These are phyloP conservation scores for Phengaris arion DNA, from an alignment of 2,888 invertebrate genomes.

Conservation along the genomic window DNA sequence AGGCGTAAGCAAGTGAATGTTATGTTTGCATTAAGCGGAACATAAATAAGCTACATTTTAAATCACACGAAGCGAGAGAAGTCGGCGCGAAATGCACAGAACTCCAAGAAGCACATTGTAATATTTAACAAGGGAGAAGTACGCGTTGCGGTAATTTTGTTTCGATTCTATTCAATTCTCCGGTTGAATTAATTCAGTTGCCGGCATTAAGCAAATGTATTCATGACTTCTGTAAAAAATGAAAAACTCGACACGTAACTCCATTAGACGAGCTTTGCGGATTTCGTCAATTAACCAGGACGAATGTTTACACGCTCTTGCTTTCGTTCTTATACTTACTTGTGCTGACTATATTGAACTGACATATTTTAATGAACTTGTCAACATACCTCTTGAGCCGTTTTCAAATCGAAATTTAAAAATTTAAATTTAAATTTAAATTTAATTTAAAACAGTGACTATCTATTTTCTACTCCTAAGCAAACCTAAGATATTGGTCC, in stretches of 20 bases:
- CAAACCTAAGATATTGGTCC: no score
- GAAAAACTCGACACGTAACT: conserved; percentile 39
- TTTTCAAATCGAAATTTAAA: no score
- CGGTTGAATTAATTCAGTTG: conserved; percentile 50
- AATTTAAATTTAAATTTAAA: no score
- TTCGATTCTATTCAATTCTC: conserved; percentile 52
- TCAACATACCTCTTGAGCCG: no score
- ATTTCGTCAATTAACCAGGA: background rate
- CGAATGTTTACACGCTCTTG: background rate
- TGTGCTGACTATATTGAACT: no score
- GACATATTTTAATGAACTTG: no score
- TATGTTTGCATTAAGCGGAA: background rate
- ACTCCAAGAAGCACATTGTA: conserved; percentile 23
- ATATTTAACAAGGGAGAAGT: conserved; percentile 28
- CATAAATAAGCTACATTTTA: background rate
- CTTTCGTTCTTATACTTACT: no score
- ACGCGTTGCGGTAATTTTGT: conserved; percentile 43
- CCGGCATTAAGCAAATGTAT: conserved; percentile 58
- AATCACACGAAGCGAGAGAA: background rate
- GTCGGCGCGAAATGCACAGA: background rate
- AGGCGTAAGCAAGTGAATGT: background rate
- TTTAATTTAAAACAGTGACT: no score
- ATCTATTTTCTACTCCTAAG: no score
- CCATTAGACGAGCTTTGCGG: conserved; percentile 17
- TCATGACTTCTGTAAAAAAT: conserved; percentile 49